Percentiles rank a stretch among this genome's conserved stretches.
These are phyloP conservation scores for Rosalia funebris DNA, from an alignment of 2,888 invertebrate genomes.

Conservation along the genomic window DNA sequence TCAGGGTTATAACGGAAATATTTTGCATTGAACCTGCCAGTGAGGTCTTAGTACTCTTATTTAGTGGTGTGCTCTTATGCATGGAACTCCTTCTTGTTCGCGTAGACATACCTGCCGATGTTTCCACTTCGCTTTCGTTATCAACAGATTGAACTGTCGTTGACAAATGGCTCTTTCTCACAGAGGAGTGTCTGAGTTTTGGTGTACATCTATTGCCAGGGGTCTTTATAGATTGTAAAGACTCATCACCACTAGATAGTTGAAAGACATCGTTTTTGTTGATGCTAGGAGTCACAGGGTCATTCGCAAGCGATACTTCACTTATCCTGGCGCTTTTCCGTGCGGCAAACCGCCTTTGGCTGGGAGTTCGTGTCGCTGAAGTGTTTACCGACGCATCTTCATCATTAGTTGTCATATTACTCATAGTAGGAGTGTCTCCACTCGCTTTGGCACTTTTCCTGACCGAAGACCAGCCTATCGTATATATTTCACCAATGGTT, in stretches of 20 bases:
- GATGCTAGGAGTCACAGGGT: neutral
- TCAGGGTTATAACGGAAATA: conserved; percentile 18
- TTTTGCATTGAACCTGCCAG: neutral
- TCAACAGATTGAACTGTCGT: neutral
- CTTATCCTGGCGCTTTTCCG: neutral
- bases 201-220: neutral
- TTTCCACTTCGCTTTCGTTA: neutral
- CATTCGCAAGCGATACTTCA: neutral
- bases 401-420: no score
- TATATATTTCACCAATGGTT: neutral
- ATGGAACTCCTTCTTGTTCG: neutral
- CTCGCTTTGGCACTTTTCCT: neutral
- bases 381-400: neutral
- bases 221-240: neutral
- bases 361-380: neutral
- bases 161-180: neutral
- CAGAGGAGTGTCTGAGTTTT: neutral
- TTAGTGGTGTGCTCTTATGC: neutral
- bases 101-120: neutral
- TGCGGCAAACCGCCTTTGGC: neutral
- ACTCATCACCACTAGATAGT: conserved; percentile 2
- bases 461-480: neutral
- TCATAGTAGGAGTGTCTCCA: neutral
- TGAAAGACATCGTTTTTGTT: neutral
- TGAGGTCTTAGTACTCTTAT: neutral